These are phyloP conservation scores for Acanthopagrus latus DNA, from an alignment of 2,797 vertebrate species.

Conservation along the genomic window DNA sequence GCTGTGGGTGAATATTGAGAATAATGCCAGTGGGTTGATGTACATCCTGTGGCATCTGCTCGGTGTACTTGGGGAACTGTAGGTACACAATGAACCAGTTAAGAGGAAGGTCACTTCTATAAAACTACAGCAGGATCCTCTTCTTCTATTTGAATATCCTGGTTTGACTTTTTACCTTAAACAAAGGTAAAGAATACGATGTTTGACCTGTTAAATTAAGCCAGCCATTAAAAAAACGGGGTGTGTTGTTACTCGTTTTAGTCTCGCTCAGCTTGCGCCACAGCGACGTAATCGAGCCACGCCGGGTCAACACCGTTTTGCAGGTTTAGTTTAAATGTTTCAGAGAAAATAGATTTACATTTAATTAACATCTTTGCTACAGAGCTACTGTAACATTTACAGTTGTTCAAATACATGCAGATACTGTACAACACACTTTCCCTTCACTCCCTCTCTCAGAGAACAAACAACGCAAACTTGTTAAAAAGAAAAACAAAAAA, in stretches of 20 bases:
- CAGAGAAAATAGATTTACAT: conserved; percentile 75
- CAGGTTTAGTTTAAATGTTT: conserved; percentile 64
- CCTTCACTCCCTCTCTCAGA: conserved; percentile 51
- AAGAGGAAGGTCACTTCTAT: conserved; percentile 54
- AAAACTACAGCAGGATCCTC: conserved; percentile 61
- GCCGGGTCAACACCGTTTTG: conserved; percentile 40
- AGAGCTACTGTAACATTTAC: conserved; percentile 82
- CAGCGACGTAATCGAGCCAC: conserved; percentile 52
- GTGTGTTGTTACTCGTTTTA: conserved; percentile 22
- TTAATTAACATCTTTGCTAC: conserved; percentile 79
- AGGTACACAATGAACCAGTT: conserved; percentile 44
- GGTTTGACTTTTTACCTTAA: conserved; percentile 39
- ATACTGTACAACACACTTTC: conserved; percentile 67
- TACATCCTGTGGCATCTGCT: conserved; percentile 37
- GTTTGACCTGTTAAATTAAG: conserved; percentile 17
- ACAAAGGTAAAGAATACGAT: conserved; percentile 35
- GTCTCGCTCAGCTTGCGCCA: conserved; percentile 28
- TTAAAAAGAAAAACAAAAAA: conserved; percentile 57
- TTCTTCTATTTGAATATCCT: conserved; percentile 47
- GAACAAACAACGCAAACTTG: conserved; percentile 48
- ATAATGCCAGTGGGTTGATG: conserved; percentile 6
- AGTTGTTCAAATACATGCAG: conserved; percentile 83
- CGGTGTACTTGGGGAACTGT: conserved; percentile 18
- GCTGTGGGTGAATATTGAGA: conserved; percentile 22
- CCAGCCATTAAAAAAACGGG: conserved; percentile 18